phyloP scores from a whole-genome alignment of 2,888 invertebrate genomes.

The Tiphia femorata region DNA sequence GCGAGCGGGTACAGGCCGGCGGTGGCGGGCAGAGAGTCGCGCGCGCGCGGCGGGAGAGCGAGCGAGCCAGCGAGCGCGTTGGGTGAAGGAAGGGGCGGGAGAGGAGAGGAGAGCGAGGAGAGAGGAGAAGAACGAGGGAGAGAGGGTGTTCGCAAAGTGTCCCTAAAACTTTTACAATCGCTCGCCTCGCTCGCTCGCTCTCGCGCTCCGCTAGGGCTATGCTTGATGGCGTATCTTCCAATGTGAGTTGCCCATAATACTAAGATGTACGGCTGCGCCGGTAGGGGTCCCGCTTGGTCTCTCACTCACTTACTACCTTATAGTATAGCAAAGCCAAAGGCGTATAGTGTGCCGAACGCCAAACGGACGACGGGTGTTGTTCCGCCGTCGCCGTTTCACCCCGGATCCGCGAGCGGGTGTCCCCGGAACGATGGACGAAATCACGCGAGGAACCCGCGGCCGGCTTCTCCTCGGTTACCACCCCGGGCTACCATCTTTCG shows the following conservation, averaged over 20 bases:
- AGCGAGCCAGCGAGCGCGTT: slow-evolving; percentile 28
- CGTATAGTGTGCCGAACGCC: slow-evolving; percentile 56
- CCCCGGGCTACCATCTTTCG: too few species aligned
- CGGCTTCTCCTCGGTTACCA: too few species aligned
- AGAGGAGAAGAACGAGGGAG: slow-evolving; percentile 51
- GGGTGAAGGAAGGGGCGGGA: neutral
- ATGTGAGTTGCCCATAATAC: slow-evolving; percentile 77
- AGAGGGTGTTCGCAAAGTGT: slow-evolving; percentile 72
- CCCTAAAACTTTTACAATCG: slow-evolving; percentile 77
- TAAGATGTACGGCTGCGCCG: slow-evolving; percentile 77
- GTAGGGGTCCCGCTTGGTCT: slow-evolving; percentile 66
- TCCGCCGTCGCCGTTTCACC: slow-evolving; percentile 51
- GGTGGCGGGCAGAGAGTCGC: slow-evolving; percentile 40
- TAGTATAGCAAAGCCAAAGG: slow-evolving; percentile 63
- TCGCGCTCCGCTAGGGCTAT: slow-evolving; percentile 70
- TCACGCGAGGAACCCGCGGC: neutral
- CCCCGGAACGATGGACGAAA: neutral
- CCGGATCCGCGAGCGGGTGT: slow-evolving; percentile 14
- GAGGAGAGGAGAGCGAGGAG: slow-evolving; percentile 24
- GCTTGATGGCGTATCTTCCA: slow-evolving; percentile 78
- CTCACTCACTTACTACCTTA: slow-evolving; percentile 64
- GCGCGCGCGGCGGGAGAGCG: slow-evolving; percentile 37
- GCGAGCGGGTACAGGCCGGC: slow-evolving; percentile 7
- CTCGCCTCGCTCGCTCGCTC: slow-evolving; percentile 69
- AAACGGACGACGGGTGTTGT: slow-evolving; percentile 45